Evolutionary conservation across 2,797 vertebrate species (phyloP), one percentile per base, ranked within the genome.

Genomic region (Sebastes alutus): DNA sequence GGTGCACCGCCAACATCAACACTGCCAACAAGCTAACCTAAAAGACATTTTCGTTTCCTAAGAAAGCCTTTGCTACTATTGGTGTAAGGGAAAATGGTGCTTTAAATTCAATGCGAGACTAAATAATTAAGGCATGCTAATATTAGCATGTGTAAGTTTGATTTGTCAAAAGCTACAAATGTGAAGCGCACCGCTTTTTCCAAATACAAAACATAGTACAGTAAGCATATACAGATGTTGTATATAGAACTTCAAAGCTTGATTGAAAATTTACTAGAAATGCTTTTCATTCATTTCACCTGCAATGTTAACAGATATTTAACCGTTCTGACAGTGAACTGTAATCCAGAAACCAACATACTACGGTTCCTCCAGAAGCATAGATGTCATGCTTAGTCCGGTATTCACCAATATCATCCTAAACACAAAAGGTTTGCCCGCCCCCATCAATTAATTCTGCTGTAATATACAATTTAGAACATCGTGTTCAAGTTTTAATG

Each of bases 381-480:
- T 3, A 32, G 27, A 69, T 30, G 10, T 49, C 12, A 30, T n/a
- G 14, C 30, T 32, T 6, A 5, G 49, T 71, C 62, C 67, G 88
- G 25, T 66, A 65, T 61, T 83, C 65, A 60, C 12, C 38, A 14
- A 7, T 14, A 52, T 63, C 65, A 58, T 69, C 23, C 60, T 54
- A 1, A 58, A 33, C 23, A 67, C 27, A 66, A 56, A 80, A 66
- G 32, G 79, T 68, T 66, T 10, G 46, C 84, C 83, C 52, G 67
- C 84, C 88, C 89, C 91, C 91, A 14, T 80, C 81, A 84, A 69
- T 84, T 77, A 63, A 52, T 61, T 56, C 9, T 69, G 27, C 22
- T 12, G 5, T 25, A 13, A 16, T 69, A 23, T 23, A 9, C 14
- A 52, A 58, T 11, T 13, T 66, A 3, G 0, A 20, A 6, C 25